These are phyloP conservation scores for Xylocopa sonorina DNA, from an alignment of 1,140 invertebrate genomes.

Conservation along the genomic window DNA sequence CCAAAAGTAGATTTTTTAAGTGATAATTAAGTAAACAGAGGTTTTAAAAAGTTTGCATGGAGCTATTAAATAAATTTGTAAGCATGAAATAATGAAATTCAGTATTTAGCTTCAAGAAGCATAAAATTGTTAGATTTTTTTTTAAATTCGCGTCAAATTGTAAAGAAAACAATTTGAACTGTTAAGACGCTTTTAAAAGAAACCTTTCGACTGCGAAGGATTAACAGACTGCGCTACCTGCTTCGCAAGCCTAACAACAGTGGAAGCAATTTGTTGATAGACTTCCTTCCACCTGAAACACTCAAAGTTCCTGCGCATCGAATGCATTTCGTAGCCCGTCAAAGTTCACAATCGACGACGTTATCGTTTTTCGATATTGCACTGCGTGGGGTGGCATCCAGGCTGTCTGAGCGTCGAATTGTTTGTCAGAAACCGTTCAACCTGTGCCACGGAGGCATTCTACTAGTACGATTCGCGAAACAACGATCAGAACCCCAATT, in stretches of 20 bases:
- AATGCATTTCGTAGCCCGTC: background rate
- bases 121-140: too few relatives aligned
- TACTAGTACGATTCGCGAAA: background rate
- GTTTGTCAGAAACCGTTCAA: slow-evolving; percentile 2
- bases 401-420: background rate
- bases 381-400: background rate
- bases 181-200: too few relatives aligned
- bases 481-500: background rate
- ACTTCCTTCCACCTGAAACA: background rate
- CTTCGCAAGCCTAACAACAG: background rate
- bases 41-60: too few relatives aligned
- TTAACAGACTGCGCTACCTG: too few relatives aligned
- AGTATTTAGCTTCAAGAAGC: too few relatives aligned
- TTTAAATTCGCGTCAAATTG: too few relatives aligned
- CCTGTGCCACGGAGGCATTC: background rate
- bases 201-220: too few relatives aligned
- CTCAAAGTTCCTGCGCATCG: background rate
- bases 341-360: background rate
- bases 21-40: too few relatives aligned
- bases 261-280: slow-evolving; percentile 11
- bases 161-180: too few relatives aligned
- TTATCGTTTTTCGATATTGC: slow-evolving; percentile 45
- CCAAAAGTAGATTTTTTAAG: too few relatives aligned
- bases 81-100: too few relatives aligned
- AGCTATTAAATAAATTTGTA: too few relatives aligned